phyloP scores from a whole-genome alignment of 2,113 vertebrate genomes.

The Spheniscus mendiculus region DNA sequence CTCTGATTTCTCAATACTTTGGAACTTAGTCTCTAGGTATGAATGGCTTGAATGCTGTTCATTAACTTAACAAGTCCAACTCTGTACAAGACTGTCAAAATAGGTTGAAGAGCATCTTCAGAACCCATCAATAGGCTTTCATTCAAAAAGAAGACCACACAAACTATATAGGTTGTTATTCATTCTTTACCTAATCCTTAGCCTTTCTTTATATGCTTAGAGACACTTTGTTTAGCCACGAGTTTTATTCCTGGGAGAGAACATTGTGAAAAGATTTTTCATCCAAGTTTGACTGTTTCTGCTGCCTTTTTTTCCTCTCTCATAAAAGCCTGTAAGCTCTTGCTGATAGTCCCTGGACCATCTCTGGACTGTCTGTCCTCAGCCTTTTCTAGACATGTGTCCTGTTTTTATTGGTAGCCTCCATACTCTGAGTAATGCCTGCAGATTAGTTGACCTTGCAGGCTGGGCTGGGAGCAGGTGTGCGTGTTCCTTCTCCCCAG shows the following conservation, averaged over 20 bases:
- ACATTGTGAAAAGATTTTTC: background rate
- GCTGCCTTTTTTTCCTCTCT: background rate
- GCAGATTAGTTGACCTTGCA: background rate
- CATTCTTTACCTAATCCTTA: background rate
- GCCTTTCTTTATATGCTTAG: background rate
- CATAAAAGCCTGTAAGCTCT: background rate
- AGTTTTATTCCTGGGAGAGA: background rate
- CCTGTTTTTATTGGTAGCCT: background rate
- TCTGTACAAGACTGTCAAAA: background rate
- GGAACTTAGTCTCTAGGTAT: background rate
- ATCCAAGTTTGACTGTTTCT: background rate
- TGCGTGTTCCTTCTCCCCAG: background rate
- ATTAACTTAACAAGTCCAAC: background rate
- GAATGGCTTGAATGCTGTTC: background rate
- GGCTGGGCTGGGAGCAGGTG: background rate
- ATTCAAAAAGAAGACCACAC: background rate
- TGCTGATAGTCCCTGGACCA: background rate
- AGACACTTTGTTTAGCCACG: background rate
- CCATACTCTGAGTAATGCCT: background rate
- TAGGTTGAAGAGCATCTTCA: background rate
- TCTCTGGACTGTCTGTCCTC: background rate
- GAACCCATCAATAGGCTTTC: background rate
- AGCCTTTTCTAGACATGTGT: background rate
- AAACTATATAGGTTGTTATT: background rate
- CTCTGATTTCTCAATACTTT: background rate